phyloP scores from a whole-genome alignment of 92 coral and sea anemone species.

The Epizoanthus illoricatus region DNA sequence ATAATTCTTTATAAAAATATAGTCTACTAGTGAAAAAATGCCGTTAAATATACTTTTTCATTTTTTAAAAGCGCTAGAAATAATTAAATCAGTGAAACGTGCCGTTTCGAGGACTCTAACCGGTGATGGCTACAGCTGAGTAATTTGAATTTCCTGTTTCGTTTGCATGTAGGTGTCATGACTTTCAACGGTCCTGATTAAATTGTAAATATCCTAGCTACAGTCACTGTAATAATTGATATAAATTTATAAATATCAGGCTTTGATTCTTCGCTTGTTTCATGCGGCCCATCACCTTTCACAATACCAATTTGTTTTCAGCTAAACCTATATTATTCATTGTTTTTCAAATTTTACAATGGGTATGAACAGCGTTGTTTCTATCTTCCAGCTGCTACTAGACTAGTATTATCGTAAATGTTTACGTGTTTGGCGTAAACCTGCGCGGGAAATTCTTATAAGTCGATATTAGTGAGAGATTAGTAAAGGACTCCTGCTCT shows the following conservation, averaged over 20 bases:
- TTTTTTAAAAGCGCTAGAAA: too few species aligned
- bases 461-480: neutral
- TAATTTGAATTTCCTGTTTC: neutral
- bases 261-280: neutral
- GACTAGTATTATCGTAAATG: neutral
- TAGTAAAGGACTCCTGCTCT: neutral
- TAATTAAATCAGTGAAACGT: too few species aligned
- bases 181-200: neutral
- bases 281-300: neutral
- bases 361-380: neutral
- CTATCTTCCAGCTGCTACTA: neutral
- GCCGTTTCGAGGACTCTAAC: too few species aligned
- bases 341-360: neutral
- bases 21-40: too few species aligned
- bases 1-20: too few species aligned
- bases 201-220: neutral
- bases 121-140: neutral
- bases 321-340: neutral
- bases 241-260: neutral
- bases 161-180: conserved; percentile 4
- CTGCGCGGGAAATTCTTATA: neutral
- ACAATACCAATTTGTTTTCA: neutral
- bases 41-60: too few species aligned
- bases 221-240: neutral
- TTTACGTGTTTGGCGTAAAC: neutral